These are phyloP conservation scores for Dolichoris vasculosae DNA, from an alignment of 1,140 invertebrate genomes.

Conservation along the genomic window DNA sequence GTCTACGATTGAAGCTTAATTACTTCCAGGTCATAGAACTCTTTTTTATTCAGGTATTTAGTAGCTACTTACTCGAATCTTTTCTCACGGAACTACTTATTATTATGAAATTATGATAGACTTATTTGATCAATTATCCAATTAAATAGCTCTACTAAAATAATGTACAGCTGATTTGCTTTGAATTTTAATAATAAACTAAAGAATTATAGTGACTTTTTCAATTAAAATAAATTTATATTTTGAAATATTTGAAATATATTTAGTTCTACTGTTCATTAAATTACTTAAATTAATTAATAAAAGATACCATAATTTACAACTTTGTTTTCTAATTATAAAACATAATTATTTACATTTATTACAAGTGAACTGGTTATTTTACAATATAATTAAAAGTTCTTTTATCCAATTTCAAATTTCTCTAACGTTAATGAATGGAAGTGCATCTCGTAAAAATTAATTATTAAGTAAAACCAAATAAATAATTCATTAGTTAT, in stretches of 20 bases:
- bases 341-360: too few relatives aligned
- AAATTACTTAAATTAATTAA: too few relatives aligned
- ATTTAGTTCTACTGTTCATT: too few relatives aligned
- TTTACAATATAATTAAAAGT: too few relatives aligned
- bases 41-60: background rate
- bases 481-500: too few relatives aligned
- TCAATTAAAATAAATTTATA: background rate
- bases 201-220: background rate
- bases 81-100: conserved; percentile 11
- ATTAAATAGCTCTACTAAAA: background rate
- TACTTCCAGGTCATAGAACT: background rate
- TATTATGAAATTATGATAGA: conserved; percentile 6
- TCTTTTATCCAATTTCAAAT: too few relatives aligned
- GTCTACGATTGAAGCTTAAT: background rate
- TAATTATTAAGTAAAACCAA: too few relatives aligned
- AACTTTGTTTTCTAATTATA: too few relatives aligned
- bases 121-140: background rate
- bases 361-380: too few relatives aligned
- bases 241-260: background rate
- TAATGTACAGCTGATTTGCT: background rate
- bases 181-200: background rate
- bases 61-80: background rate
- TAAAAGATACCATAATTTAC: too few relatives aligned
- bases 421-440: too few relatives aligned
- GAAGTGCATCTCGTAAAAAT: too few relatives aligned